Percentiles rank a stretch among this genome's conserved stretches.
Conservation (phyloP, 1,140 invertebrate species). For the Trichonephila clavipes region DNA sequence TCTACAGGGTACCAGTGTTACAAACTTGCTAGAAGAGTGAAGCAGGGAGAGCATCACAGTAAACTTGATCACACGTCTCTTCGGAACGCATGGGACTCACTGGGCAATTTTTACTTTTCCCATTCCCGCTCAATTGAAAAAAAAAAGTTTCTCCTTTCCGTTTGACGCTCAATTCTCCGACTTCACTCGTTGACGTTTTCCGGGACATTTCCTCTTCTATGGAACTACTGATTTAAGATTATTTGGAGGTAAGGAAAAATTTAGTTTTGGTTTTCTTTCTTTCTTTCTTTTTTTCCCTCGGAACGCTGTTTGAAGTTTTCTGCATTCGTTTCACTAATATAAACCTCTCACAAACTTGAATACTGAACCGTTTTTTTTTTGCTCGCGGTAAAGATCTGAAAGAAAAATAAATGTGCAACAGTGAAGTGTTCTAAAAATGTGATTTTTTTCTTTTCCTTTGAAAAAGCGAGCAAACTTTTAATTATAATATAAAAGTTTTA, state of each 20-base stretch:
- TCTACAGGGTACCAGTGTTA: constrained; percentile 73
- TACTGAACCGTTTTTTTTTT: too few relatives aligned
- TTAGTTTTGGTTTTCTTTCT: background rate
- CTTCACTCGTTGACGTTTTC: constrained; percentile 20
- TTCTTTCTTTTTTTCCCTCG: background rate
- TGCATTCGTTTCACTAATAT: background rate
- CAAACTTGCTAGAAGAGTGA: constrained; percentile 69
- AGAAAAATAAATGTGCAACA: background rate
- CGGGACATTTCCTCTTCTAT: constrained; percentile 42
- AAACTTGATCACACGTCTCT: constrained; percentile 42
- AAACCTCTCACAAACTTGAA: background rate
- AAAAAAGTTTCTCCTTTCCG: constrained; percentile 44
- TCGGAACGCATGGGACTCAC: constrained; percentile 33
- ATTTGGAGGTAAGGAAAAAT: constrained; percentile 40
- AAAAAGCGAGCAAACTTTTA: background rate
- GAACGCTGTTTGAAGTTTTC: background rate
- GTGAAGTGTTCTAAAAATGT: background rate
- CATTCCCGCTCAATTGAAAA: background rate
- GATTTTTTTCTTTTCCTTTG: background rate
- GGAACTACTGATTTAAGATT: constrained; percentile 52
- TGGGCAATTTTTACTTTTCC: constrained; percentile 40
- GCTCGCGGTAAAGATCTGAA: too few relatives aligned
- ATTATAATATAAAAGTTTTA: background rate
- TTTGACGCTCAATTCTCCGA: constrained; percentile 32
- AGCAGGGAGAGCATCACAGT: constrained; percentile 28